Percentiles rank a stretch among this genome's conserved stretches.
phyloP scores from a whole-genome alignment of 2,888 invertebrate species.

The Mactromeris polynyma region DNA sequence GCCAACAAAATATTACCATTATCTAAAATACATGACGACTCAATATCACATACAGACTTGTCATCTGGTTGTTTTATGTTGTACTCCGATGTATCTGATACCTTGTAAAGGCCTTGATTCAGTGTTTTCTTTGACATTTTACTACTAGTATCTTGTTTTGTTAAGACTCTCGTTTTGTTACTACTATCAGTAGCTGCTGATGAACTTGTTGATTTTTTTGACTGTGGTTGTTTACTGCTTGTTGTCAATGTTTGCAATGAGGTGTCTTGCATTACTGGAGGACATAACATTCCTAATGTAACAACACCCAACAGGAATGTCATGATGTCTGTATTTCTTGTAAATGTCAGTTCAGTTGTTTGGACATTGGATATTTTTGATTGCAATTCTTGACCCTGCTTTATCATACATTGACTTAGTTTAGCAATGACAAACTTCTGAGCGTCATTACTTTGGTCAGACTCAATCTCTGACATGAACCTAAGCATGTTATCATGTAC shows the following conservation, averaged over 20 bases:
- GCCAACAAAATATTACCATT: conserved; percentile 19
- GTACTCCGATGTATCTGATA: no score
- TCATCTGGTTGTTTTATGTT: no score
- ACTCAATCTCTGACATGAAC: not conserved
- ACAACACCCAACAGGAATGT: not conserved
- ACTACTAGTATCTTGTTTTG: no score
- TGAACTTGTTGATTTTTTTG: not conserved
- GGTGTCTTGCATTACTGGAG: no score
- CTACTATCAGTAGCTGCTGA: not conserved
- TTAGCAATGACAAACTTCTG: conserved; percentile 7
- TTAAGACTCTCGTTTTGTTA: no score
- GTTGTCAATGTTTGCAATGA: not conserved
- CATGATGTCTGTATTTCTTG: not conserved
- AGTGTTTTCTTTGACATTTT: no score
- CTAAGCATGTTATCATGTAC: not conserved
- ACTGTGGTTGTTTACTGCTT: not conserved
- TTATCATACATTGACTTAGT: not conserved
- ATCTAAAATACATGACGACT: conserved; percentile 20
- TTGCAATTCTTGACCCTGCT: not conserved
- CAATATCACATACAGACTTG: not conserved
- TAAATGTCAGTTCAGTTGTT: not conserved
- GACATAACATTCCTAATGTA: not conserved
- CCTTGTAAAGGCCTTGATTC: no score
- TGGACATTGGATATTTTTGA: not conserved
- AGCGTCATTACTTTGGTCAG: not conserved